Evolutionary conservation across 2,113 vertebrate species (phyloP), one percentile per base, ranked within the genome.

Genomic region (Hyla sarda): DNA sequence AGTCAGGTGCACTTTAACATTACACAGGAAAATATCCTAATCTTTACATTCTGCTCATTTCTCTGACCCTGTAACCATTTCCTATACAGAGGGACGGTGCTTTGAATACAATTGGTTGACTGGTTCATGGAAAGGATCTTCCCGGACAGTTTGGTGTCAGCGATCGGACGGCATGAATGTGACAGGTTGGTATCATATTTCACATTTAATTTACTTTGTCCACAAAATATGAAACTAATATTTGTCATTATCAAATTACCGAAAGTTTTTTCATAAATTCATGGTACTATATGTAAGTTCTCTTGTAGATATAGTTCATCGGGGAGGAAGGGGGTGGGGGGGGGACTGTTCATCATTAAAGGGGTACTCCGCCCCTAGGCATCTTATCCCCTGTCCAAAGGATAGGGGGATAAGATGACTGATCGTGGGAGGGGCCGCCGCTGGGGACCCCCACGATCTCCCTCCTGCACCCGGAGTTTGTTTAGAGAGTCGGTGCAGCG

Each of bases 91-190:
- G 84, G 98, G 98, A 0, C 96, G 97, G 67, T 99, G 98, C 86
- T 98, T 95, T 17, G 96, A 98, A 72, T 99, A 99, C 89, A 96
- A 96, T 76, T 99, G 98, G 98, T 92, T 97, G 93, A 94, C 96
- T 5, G 92, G 94, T 65, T 78, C 95, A 0, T 99, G 98, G 98
- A 97, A 94, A 6, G 95, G 96, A 87, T 96, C 97, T 77, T 95
- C 93, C 83, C 91, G 94, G 25, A 92, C 95, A 0, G 90, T 96
- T 79, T 99, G 98, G 98, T 99, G 98, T 89, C 97, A 99, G 89
- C 96, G 98, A 72, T 99, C 98, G 11, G 98, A 99, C 25, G 98
- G 98, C 80, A 87, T 97, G 88, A 99, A 99, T 0, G 98, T 99
- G 88, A 99, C 97, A 92, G 98, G 98, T 99, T 95, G 91, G 2